Conservation (phyloP, 2,797 vertebrate genomes). For the Orientallactaga sibirica region DNA sequence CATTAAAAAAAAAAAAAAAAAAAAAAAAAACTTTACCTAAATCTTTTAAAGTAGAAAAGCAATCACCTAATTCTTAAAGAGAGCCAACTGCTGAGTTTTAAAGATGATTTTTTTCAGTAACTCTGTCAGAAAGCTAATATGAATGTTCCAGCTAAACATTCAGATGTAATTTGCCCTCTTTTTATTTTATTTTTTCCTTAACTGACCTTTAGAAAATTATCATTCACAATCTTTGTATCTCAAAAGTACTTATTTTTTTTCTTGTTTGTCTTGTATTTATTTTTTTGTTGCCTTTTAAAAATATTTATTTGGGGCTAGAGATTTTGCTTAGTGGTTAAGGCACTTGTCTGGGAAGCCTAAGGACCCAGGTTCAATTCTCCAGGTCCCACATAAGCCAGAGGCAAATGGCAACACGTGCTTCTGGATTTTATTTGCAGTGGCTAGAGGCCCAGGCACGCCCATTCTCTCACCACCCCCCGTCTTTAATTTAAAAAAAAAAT, state of each 20-base stretch:
- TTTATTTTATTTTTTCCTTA: not conserved
- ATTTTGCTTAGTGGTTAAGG: no score
- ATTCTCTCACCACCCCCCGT: no score
- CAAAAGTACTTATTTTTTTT: not conserved
- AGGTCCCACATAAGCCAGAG: no score
- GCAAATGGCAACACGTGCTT: no score
- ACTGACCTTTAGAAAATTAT: not conserved
- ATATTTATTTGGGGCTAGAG: no score
- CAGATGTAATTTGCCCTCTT: not conserved
- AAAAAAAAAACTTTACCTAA: slow-evolving; percentile 36
- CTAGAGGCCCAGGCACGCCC: no score
- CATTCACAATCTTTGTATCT: not conserved
- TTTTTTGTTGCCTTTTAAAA: not conserved
- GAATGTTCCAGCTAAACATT: not conserved
- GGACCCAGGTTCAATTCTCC: no score
- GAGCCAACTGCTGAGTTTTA: not conserved
- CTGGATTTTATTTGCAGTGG: no score
- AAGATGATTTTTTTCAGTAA: slow-evolving; percentile 24
- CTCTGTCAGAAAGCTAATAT: not conserved
- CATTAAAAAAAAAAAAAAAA: slow-evolving; percentile 40
- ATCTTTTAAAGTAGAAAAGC: slow-evolving; percentile 17
- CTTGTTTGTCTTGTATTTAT: not conserved
- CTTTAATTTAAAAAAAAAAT: no score
- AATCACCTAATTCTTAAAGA: slow-evolving; percentile 1
- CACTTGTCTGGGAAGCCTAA: no score